Base-by-base conservation (phyloP, 2,888 invertebrate genomes). In the Scrobipalpa atriplicella region DNA sequence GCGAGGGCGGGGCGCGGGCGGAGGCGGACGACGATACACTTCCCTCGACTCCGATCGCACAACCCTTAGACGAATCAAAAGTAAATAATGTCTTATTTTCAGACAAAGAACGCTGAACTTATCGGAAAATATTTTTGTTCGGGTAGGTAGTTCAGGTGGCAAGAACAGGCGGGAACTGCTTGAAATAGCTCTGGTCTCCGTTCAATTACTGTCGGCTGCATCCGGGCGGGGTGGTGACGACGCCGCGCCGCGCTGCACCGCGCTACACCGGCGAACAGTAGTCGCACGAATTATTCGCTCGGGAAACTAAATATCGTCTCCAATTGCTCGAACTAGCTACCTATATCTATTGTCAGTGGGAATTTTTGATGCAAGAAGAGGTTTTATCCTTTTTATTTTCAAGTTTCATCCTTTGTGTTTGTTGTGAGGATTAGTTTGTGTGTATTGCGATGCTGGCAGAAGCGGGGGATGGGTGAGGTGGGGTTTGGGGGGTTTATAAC, bases 151-250 rank as follows among this genome's bases (percentile, higher is more conserved):
- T 18, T 10, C 19, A 11, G n/a, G 56, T 29, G 36, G 29, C 11
- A 29, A 11, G 13, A 6, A 16, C 38, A 36, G n/a, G n/a, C 29
- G 29, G 58, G 38, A 19, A 61, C 61, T 41, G 39, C 41, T 61
- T 41, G 19, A 41, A 61, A 61, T 41, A 41, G 41, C 29, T 61
- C 41, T 16, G 41, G 61, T 61, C 19, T 11, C 61, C n/a, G 47
- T 62, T 62, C 62, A 62, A 62, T 62, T 62, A 62, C 47, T 62
- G 47, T 62, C 62, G 43, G 43, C 6, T 10, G 43, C 62, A 62
- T 29, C 62, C 62, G 47, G 47, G 39, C 43, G 7, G n/a, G 16
- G 36, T 18, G 9, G 10, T 18, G 54, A 19, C 47, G n/a, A 16
- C 47, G 16, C 16, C 47, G 47, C 47, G n/a, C 47, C n/a, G n/a